Percentiles rank a stretch among this genome's conserved stretches.
Conservation (phyloP, 2,113 vertebrate genomes). For the Pristiophorus japonicus region DNA sequence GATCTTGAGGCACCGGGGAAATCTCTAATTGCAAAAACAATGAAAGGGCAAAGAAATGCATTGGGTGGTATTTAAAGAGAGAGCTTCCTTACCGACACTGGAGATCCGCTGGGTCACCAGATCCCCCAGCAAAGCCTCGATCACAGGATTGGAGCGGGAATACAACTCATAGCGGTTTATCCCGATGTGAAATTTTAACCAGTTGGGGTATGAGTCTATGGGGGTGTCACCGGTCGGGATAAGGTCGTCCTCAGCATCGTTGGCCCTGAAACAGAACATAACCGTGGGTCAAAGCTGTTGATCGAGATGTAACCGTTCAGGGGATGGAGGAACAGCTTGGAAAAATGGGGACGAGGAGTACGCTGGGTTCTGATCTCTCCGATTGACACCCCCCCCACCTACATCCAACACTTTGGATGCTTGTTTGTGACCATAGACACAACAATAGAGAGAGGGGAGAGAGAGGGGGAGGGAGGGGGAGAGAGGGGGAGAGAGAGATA, state of each 20-base stretch:
- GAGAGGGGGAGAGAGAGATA: too few species aligned
- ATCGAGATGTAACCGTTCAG: too few species aligned
- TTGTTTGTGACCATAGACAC: too few species aligned
- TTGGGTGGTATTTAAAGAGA: not conserved
- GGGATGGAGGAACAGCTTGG: too few species aligned
- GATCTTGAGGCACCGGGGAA: not conserved
- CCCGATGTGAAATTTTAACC: conserved; percentile 95
- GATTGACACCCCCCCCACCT: too few species aligned
- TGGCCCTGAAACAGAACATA: conserved; percentile 75
- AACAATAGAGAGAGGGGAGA: too few species aligned
- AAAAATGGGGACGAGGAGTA: too few species aligned
- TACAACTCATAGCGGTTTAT: conserved; percentile 96
- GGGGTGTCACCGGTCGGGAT: conserved; percentile 72
- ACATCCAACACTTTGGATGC: too few species aligned
- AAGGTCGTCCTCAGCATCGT: conserved; percentile 66
- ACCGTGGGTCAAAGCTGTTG: too few species aligned
- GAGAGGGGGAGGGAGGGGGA: too few species aligned
- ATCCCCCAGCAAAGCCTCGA: conserved; percentile 83
- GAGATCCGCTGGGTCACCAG: conserved; percentile 84
- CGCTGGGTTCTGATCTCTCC: too few species aligned
- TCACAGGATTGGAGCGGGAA: conserved; percentile 79
- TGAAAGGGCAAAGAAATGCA: not conserved
- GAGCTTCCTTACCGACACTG: conserved; percentile 77
- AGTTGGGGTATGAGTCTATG: conserved; percentile 87
- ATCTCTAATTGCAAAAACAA: not conserved